A percentile compares a stretch with the other conserved stretches of the same genome.
These are phyloP conservation scores for Ascidia mentula DNA, from an alignment of 23 tunicate species.

Conservation along the genomic window DNA sequence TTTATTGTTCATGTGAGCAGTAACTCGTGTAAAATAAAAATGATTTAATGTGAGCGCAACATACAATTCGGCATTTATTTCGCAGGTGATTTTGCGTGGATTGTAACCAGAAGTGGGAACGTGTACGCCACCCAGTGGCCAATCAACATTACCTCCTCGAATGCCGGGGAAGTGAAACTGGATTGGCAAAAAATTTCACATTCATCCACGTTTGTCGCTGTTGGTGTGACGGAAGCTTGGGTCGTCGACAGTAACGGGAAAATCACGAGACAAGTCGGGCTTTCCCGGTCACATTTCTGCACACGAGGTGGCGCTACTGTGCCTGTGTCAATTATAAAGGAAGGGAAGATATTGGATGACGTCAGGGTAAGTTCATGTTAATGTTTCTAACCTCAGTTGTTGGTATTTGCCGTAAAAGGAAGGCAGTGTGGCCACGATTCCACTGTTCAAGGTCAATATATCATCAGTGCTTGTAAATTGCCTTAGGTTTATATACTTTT, in stretches of 20 bases:
- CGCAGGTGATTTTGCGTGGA: conserved; percentile 60
- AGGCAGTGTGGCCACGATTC: too few species aligned
- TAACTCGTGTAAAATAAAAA: too few species aligned
- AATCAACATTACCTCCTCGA: neutral
- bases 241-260: conserved; percentile 15
- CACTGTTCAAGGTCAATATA: too few species aligned
- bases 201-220: neutral
- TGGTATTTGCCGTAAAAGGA: too few species aligned
- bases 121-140: conserved; percentile 48
- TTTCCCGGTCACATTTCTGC: conserved; percentile 28
- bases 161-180: conserved; percentile 13
- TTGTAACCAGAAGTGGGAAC: conserved; percentile 32
- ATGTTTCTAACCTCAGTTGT: too few species aligned
- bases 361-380: neutral
- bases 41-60: too few species aligned
- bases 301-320: conserved; percentile 8
- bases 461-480: too few species aligned
- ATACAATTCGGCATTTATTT: conserved; percentile 9
- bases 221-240: conserved; percentile 36
- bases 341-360: neutral
- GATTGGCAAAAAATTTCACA: conserved; percentile 18
- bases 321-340: conserved; percentile 2
- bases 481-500: too few species aligned
- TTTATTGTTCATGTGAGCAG: too few species aligned
- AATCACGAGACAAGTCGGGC: conserved; percentile 5